Evolutionary conservation across 2,113 vertebrate species (phyloP).

Genomic region (Pseudolaguvia tuberculata): DNA sequence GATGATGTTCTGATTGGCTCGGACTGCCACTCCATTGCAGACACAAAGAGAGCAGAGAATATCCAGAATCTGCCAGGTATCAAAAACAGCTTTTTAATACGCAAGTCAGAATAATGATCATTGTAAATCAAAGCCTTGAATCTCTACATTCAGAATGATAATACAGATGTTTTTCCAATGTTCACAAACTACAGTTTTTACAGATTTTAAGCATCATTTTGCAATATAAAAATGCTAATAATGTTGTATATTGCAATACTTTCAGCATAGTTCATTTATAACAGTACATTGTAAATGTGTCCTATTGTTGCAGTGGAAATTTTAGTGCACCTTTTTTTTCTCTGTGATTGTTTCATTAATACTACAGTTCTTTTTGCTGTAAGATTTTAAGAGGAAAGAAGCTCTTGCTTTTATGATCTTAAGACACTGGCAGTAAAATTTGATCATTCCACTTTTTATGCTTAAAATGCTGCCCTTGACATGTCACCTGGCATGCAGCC

Average conservation of each 20-base stretch:
- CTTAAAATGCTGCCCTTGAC: not conserved
- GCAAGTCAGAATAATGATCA: not conserved
- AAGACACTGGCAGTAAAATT: not conserved
- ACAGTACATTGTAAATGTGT: not conserved
- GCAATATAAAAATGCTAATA: not conserved
- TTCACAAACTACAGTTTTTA: too few species aligned
- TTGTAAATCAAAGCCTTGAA: not conserved
- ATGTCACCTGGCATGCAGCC: too few species aligned
- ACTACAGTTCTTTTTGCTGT: not conserved
- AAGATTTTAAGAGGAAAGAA: not conserved
- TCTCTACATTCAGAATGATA: not conserved
- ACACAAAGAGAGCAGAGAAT: conserved; percentile 93
- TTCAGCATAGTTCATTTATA: not conserved
- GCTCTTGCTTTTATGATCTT: not conserved
- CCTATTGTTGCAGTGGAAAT: not conserved
- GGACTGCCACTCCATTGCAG: conserved; percentile 93
- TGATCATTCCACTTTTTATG: not conserved
- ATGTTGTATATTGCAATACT: not conserved
- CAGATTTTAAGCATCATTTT: not conserved
- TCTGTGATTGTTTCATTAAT: not conserved
- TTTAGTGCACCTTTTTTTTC: not conserved
- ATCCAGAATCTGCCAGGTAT: conserved; percentile 78
- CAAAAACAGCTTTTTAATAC: conserved; percentile 10
- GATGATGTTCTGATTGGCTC: conserved; percentile 94
- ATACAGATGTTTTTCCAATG: too few species aligned